These are phyloP conservation scores for Centruroides sculpturatus DNA, from an alignment of 1,140 invertebrate genomes.

Conservation along the genomic window DNA sequence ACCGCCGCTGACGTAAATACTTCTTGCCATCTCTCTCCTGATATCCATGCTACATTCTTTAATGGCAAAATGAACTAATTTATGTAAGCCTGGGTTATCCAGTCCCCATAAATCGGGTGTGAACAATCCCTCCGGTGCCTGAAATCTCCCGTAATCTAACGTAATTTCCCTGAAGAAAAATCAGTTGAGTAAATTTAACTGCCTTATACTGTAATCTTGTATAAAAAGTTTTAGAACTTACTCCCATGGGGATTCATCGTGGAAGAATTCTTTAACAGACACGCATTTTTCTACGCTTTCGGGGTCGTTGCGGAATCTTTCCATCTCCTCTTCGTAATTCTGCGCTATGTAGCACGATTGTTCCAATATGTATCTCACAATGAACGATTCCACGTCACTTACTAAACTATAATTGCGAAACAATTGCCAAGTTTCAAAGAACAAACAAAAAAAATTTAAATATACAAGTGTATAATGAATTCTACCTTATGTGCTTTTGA, in stretches of 20 bases:
- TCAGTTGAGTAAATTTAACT: neutral
- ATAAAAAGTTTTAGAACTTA: constrained; percentile 16
- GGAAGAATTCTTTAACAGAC: constrained; percentile 27
- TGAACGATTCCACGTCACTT: constrained; percentile 10
- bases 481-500: constrained; percentile 20
- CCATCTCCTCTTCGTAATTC: constrained; percentile 32
- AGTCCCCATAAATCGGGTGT: constrained; percentile 44
- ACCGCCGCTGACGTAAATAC: constrained; percentile 37
- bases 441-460: no score
- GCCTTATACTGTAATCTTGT: no score
- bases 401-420: constrained; percentile 24
- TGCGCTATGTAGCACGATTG: constrained; percentile 37
- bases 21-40: constrained; percentile 35
- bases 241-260: constrained; percentile 20
- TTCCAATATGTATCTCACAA: constrained; percentile 23
- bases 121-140: constrained; percentile 45
- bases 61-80: constrained; percentile 42
- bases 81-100: constrained; percentile 42
- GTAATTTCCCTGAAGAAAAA: constrained; percentile 19
- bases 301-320: constrained; percentile 26
- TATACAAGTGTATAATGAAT: neutral
- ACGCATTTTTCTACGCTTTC: constrained; percentile 26
- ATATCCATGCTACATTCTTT: constrained; percentile 40
- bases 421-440: no score
- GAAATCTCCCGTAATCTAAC: constrained; percentile 34